Percentiles rank a stretch among this genome's conserved stretches.
These are phyloP conservation scores for Plectrocnemia conspersa DNA, from an alignment of 1,140 invertebrate genomes.

Conservation along the genomic window DNA sequence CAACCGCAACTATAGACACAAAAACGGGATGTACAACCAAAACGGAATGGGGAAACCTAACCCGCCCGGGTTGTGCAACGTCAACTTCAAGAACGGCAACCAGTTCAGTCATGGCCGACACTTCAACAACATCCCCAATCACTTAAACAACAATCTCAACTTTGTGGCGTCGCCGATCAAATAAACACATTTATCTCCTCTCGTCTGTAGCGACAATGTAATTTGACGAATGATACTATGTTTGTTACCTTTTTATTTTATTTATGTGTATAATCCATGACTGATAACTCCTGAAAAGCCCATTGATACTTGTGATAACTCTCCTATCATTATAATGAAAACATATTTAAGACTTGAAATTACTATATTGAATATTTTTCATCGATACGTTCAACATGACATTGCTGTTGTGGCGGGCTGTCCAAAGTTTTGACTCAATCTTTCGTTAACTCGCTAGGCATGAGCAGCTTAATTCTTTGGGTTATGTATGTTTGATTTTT, in stretches of 20 bases:
- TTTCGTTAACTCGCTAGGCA: no score
- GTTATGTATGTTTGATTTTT: no score
- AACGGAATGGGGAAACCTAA: background rate
- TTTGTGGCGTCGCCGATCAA: slow-evolving; percentile 28
- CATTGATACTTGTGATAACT: slow-evolving; percentile 19
- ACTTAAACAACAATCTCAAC: slow-evolving; percentile 27
- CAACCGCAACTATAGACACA: slow-evolving; percentile 14
- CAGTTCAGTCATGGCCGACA: background rate
- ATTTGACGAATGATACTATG: background rate
- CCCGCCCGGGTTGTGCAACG: background rate
- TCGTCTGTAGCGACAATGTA: background rate
- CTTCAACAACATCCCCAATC: slow-evolving; percentile 12
- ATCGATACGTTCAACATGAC: background rate
- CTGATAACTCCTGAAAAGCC: slow-evolving; percentile 12
- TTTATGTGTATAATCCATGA: slow-evolving; percentile 23
- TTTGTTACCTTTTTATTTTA: slow-evolving; percentile 19
- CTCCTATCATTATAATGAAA: background rate
- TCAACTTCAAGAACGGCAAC: slow-evolving; percentile 7
- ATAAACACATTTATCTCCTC: no score
- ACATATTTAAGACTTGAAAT: slow-evolving; percentile 1
- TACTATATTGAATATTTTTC: background rate
- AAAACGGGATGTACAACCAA: slow-evolving; percentile 13
- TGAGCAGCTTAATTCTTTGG: no score
- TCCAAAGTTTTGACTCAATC: no score
- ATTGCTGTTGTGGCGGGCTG: no score